Percentiles rank a stretch among this genome's conserved stretches.
Evolutionary conservation across 2,888 invertebrate species (phyloP).

Genomic region (Trilocha varians): DNA sequence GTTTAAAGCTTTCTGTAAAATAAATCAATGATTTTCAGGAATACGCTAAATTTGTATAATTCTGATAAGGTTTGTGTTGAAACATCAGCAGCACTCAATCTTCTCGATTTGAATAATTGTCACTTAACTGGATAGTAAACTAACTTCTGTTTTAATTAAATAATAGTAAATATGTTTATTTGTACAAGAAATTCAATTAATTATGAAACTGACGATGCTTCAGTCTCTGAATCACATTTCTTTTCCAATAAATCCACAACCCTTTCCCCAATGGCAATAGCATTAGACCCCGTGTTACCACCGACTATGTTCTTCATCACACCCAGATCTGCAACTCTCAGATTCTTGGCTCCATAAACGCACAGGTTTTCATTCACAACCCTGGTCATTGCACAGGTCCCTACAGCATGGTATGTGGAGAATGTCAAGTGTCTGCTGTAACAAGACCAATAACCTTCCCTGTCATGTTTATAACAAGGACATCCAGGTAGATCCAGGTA

Average conservation of each 20-base stretch:
- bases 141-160: too few relatives aligned
- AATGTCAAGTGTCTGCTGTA: constrained; percentile 42
- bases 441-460: constrained; percentile 37
- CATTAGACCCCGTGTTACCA: constrained; percentile 38
- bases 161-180: too few relatives aligned
- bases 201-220: too few relatives aligned
- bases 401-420: constrained; percentile 37
- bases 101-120: too few relatives aligned
- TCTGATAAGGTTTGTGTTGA: too few relatives aligned
- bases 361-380: constrained; percentile 35
- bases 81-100: too few relatives aligned
- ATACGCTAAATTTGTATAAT: too few relatives aligned
- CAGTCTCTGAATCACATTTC: too few relatives aligned
- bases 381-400: constrained; percentile 33
- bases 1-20: too few relatives aligned
- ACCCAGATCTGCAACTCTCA: constrained; percentile 39
- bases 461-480: constrained; percentile 13
- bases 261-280: constrained; percentile 42
- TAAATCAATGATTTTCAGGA: too few relatives aligned
- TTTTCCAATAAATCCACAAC: constrained; percentile 34
- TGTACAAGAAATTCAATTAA: too few relatives aligned
- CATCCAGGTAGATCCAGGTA: constrained; percentile 28
- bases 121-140: too few relatives aligned
- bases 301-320: constrained; percentile 30
- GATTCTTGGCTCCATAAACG: constrained; percentile 28